Base-by-base conservation (phyloP, 2,797 vertebrate species). In the Pseudocheirus occidentalis region DNA sequence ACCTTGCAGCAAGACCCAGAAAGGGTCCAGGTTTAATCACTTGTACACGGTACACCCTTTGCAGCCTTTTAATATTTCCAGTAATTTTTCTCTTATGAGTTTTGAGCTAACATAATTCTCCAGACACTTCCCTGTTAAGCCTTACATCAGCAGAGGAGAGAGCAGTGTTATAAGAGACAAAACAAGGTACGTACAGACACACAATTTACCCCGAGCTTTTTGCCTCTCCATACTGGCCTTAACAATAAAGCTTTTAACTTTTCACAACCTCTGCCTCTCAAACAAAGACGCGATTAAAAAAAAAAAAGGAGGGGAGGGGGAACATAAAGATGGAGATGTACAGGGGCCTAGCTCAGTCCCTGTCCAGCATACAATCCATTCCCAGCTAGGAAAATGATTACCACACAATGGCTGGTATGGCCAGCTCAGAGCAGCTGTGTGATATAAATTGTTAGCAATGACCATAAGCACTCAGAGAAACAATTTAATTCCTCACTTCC, bases 401-500 rank as follows among this genome's bases (percentile, higher is more conserved):
- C 97, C 0, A 97, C 97, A 94, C 98, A 95, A 98, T 98, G 98
- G 98, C 98, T 98, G 0, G 98, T 96, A 81, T 92, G 98, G 98
- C 97, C 98, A 66, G 98, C 98, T 98, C 98, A 98, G 99, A 99
- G 98, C 98, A 99, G 99, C 99, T 99, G 99, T 98, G 98, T 98
- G 98, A 98, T 99, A 99, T 99, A 99, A 99, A 99, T 99, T 99
- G 99, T 99, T 99, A 99, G 99, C 99, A 99, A 99, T 99, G 99
- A 99, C 99, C 99, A 99, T 99, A 99, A 99, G 99, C 99, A 99
- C 99, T 99, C 99, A 99, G 99, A 99, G 99, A 99, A 99, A 99
- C 99, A 99, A 99, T 99, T 99, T 99, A 99, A 99, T 99, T 99
- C 99, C 99, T 99, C 99, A 99, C 99, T 99, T 99, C 99, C 99